A percentile compares a stretch with the other conserved stretches of the same genome.
Conservation (phyloP, 2,113 vertebrate species). For the Corydoras maculifer region DNA sequence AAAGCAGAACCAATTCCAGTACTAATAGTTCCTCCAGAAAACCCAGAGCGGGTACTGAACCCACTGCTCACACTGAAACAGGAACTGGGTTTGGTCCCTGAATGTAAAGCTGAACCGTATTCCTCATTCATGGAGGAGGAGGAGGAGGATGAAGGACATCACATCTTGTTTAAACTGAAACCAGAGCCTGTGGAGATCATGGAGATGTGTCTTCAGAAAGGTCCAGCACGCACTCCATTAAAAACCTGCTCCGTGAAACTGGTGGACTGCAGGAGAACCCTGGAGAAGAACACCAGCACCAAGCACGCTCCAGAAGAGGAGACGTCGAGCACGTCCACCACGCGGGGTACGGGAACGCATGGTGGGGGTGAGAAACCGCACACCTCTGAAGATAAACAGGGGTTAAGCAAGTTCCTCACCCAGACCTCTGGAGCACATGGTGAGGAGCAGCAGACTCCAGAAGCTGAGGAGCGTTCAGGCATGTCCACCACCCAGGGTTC, state of each 20-base stretch:
- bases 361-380: too few relatives aligned
- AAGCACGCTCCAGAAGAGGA: too few relatives aligned
- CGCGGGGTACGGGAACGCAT: too few relatives aligned
- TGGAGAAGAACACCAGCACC: neutral
- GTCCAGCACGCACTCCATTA: neutral
- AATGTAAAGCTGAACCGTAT: neutral
- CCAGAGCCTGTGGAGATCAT: neutral
- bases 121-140: neutral
- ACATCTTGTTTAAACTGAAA: neutral
- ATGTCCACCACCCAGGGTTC: too few relatives aligned
- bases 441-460: too few relatives aligned
- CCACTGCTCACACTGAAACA: neutral
- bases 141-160: neutral
- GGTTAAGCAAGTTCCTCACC: too few relatives aligned
- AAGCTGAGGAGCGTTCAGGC: too few relatives aligned
- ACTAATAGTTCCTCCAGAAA: neutral
- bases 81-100: neutral
- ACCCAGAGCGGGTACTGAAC: neutral
- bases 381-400: too few relatives aligned
- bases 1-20: neutral
- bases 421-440: too few relatives aligned
- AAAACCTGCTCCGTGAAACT: neutral
- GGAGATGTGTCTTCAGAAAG: neutral
- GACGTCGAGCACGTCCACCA: too few relatives aligned
- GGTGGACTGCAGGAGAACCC: neutral